Evolutionary conservation across 2,888 invertebrate species (phyloP).

Genomic region (Drosophila mimica): DNA sequence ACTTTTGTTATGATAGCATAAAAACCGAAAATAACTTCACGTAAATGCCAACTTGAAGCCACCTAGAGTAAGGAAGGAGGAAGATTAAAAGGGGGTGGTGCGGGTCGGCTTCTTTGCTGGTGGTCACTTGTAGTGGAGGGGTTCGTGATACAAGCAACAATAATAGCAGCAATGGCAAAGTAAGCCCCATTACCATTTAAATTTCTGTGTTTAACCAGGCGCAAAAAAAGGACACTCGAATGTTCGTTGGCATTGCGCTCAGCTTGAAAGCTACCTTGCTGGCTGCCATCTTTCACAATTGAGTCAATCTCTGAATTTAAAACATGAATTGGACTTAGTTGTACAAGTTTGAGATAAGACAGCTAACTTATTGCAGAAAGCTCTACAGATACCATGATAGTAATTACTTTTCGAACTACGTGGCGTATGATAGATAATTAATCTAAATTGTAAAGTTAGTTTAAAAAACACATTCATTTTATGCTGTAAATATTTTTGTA

Average conservation of each 20-base stretch:
- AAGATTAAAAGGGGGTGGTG: conserved; percentile 4
- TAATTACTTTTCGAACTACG: background rate
- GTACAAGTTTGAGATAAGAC: background rate
- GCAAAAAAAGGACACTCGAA: conserved; percentile 64
- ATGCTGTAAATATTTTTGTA: background rate
- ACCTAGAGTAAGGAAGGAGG: background rate
- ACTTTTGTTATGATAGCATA: too few species aligned
- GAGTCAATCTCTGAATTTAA: background rate
- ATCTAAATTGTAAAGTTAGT: background rate
- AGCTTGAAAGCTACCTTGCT: conserved; percentile 44
- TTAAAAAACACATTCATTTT: background rate
- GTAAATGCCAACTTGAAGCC: conserved; percentile 36
- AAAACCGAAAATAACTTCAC: conserved; percentile 1
- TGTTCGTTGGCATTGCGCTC: conserved; percentile 30
- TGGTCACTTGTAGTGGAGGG: conserved; percentile 50
- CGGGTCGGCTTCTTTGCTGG: conserved; percentile 1
- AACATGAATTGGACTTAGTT: background rate
- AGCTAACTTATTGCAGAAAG: background rate
- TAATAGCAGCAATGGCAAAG: conserved; percentile 59
- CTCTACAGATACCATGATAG: background rate
- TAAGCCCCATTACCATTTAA: conserved; percentile 72
- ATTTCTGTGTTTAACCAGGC: conserved; percentile 73
- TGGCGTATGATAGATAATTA: background rate
- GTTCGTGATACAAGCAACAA: conserved; percentile 52
- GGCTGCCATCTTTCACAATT: conserved; percentile 51